Evolutionary conservation across 2,113 vertebrate genomes (phyloP).

Genomic region (Cichladusa arquata): DNA sequence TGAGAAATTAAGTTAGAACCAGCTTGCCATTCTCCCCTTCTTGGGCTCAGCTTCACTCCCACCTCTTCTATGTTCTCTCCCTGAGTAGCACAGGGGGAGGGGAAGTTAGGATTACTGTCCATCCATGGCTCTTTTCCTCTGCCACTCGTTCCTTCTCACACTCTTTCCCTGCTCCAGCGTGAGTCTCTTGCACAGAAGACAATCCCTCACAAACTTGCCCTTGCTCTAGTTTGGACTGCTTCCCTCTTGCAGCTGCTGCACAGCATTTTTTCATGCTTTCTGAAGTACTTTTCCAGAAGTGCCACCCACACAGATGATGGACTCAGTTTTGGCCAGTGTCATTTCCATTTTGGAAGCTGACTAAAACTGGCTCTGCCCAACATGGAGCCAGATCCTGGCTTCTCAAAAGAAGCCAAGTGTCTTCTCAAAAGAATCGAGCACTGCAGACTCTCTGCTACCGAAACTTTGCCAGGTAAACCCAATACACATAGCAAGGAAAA

Average conservation of each 20-base stretch:
- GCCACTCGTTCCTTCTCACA: not conserved
- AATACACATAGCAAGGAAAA: not conserved
- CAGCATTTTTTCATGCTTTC: not conserved
- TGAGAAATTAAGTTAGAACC: not conserved
- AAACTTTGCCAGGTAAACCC: not conserved
- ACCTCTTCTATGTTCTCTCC: not conserved
- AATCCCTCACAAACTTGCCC: not conserved
- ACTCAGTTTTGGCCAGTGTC: not conserved
- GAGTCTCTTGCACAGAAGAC: not conserved
- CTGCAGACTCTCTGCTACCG: not conserved
- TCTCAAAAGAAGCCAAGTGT: not conserved
- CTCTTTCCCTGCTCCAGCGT: not conserved
- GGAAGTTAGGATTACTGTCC: not conserved
- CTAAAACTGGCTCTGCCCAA: not conserved
- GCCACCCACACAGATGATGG: fast-evolving
- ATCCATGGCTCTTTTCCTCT: not conserved
- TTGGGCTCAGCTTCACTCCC: not conserved
- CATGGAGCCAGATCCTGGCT: not conserved
- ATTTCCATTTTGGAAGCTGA: not conserved
- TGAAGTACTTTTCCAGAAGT: not conserved
- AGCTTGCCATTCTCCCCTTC: not conserved
- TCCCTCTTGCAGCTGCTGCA: not conserved
- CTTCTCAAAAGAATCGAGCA: not conserved
- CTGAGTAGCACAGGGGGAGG: fast-evolving
- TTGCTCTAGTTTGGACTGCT: not conserved